Percentiles rank a stretch among this genome's conserved stretches.
phyloP scores from a whole-genome alignment of 2,888 invertebrate species.

The Eristalis tenax region DNA sequence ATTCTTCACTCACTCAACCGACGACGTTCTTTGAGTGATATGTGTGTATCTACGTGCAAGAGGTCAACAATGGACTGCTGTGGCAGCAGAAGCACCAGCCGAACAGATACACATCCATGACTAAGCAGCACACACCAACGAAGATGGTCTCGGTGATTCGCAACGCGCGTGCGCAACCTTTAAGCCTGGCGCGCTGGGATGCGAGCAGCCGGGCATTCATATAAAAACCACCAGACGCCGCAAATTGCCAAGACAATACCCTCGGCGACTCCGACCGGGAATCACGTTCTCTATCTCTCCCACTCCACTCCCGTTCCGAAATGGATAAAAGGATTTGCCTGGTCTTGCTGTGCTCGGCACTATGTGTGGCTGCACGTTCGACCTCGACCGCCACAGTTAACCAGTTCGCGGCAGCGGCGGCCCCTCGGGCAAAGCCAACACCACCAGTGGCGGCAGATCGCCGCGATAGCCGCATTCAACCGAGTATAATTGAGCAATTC shows the following conservation, averaged over 20 bases:
- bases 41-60: slow-evolving; percentile 24
- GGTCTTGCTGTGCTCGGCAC: slow-evolving; percentile 32
- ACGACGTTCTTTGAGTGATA: slow-evolving; percentile 24
- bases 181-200: slow-evolving; percentile 38
- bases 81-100: not conserved
- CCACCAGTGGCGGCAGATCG: slow-evolving; percentile 32
- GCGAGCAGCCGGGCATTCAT: slow-evolving; percentile 40
- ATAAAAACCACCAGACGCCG: slow-evolving; percentile 62
- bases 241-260: slow-evolving; percentile 64
- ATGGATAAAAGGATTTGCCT: slow-evolving; percentile 61
- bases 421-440: not conserved
- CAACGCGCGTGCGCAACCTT: slow-evolving; percentile 62
- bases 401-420: slow-evolving; percentile 19
- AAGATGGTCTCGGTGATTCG: slow-evolving; percentile 23
- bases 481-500: slow-evolving; percentile 75
- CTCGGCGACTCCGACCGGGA: slow-evolving; percentile 57
- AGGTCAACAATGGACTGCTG: slow-evolving; percentile 47
- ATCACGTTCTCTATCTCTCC: slow-evolving; percentile 56
- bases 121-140: not conserved
- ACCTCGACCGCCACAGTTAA: slow-evolving; percentile 50
- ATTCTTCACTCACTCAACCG: slow-evolving; percentile 30
- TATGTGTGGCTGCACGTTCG: slow-evolving; percentile 61
- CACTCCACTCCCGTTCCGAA: not conserved
- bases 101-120: slow-evolving; percentile 33
- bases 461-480: slow-evolving; percentile 45